Conservation (phyloP, 2,113 vertebrate species). For the Hiodon alosoides region DNA sequence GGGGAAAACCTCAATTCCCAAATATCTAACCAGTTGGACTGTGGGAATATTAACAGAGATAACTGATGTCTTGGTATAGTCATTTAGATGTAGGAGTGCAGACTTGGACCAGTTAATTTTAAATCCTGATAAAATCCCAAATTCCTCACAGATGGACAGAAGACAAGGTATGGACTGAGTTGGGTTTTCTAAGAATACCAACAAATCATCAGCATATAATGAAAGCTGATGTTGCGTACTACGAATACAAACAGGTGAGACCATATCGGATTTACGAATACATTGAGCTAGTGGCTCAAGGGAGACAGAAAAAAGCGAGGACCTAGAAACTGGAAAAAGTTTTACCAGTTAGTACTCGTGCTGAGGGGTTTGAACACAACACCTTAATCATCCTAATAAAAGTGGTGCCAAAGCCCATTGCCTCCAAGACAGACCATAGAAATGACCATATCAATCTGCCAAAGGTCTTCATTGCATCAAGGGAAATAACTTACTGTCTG, state of each 20-base stretch:
- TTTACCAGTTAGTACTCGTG: not conserved
- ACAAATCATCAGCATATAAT: not conserved
- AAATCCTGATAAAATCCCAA: not conserved
- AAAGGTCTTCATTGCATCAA: slow-evolving; percentile 2
- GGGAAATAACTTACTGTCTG: not conserved
- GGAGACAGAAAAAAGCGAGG: slow-evolving; percentile 3
- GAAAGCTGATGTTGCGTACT: not conserved
- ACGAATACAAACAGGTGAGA: not conserved
- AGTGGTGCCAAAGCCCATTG: not conserved
- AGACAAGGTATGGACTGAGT: not conserved
- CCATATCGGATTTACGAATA: not conserved
- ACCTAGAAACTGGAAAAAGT: too few species aligned
- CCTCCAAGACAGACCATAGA: not conserved
- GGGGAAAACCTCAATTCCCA: not conserved
- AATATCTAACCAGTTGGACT: not conserved
- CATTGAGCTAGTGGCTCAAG: slow-evolving; percentile 5
- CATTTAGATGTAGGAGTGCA: not conserved
- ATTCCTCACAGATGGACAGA: slow-evolving; percentile 3
- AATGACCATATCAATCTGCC: not conserved
- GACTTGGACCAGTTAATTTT: not conserved
- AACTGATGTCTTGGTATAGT: not conserved
- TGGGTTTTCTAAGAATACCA: slow-evolving; percentile 3
- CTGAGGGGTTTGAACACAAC: not conserved
- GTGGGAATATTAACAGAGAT: not conserved
- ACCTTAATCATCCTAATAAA: not conserved